Evolutionary conservation across 2,888 invertebrate species (phyloP), one percentile per base, ranked within the genome.

Genomic region (Polylopha cassiicola): DNA sequence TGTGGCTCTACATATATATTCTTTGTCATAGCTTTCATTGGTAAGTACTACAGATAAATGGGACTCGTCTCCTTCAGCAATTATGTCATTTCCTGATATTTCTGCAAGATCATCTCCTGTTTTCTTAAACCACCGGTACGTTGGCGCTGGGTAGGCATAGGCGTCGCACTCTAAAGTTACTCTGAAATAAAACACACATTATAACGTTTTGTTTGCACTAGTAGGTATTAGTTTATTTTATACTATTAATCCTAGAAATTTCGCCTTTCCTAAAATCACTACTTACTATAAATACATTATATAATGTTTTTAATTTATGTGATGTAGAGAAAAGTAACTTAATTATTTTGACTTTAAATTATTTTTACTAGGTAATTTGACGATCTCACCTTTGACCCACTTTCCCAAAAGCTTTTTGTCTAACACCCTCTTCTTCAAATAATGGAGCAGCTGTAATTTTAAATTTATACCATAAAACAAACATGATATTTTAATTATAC

Each of bases 101-200:
- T 74, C 73, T 1, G 56, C 53, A 11, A 75, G 44, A 1, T 61
- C 48, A 3, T 63, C 59, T 2, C 53, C 58, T 1, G 61, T 38
- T 16, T 69, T 67, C 45, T 65, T 62, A 43, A 70, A 75, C 72
- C 75, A 77, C 44, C 65, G 65, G 43, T 73, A 82, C 3, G 65
- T 60, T 0, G 81, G 72, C 4, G 48, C 34, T 0, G 82, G 82
- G 44, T 58, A 71, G 0, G 62, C 79, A 3, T 47, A 48, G 3
- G 79, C 74, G 9, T 55, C 53, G 47, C 82, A 84, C 9, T 52
- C 47, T 20, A 82, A 51, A 6, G 72, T 58, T 8, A 76, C 64
- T 37, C 82, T 82, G 51, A 27, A 75, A 73, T 21, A n/a, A n/a
- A n/a, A n/a, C n/a, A n/a, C n/a, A n/a, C n/a, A n/a, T n/a, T n/a